A percentile compares a stretch with the other conserved stretches of the same genome.
Conservation (phyloP, 2,888 invertebrate species). For the Ferrisia virgata region DNA sequence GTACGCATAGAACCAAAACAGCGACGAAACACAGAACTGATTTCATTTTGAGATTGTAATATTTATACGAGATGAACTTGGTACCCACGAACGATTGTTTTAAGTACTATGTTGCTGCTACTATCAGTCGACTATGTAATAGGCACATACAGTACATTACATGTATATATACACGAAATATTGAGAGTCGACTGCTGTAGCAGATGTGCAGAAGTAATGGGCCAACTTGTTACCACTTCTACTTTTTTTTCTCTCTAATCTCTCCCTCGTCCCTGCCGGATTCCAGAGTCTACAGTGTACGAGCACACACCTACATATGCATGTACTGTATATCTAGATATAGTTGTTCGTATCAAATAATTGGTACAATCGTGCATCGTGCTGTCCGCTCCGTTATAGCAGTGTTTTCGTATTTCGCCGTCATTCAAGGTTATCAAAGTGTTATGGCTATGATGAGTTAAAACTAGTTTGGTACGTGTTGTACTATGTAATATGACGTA, state of each 20-base stretch:
- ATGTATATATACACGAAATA: not conserved
- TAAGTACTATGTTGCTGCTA: not conserved
- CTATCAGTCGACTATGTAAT: too few species aligned
- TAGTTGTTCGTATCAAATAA: not conserved
- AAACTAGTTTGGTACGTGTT: conserved; percentile 78
- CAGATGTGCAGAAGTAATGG: not conserved
- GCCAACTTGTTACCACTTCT: not conserved
- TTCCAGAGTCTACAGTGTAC: not conserved
- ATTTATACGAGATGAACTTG: not conserved
- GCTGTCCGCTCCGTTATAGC: too few species aligned
- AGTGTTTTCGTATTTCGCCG: not conserved
- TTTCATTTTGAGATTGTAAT: not conserved
- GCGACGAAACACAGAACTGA: not conserved
- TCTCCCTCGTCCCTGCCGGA: not conserved
- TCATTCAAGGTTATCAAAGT: not conserved
- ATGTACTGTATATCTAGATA: too few species aligned
- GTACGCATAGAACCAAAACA: not conserved
- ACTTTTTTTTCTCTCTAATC: not conserved
- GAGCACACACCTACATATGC: too few species aligned
- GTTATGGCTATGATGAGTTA: conserved; percentile 60
- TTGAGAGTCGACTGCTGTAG: not conserved
- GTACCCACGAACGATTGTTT: not conserved
- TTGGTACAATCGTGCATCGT: not conserved
- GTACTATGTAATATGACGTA: conserved; percentile 58
- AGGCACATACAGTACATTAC: too few species aligned